A percentile compares a stretch with the other conserved stretches of the same genome.
phyloP scores from a whole-genome alignment of 2,888 invertebrate genomes.

The Dyspetes luteomarginatus region DNA sequence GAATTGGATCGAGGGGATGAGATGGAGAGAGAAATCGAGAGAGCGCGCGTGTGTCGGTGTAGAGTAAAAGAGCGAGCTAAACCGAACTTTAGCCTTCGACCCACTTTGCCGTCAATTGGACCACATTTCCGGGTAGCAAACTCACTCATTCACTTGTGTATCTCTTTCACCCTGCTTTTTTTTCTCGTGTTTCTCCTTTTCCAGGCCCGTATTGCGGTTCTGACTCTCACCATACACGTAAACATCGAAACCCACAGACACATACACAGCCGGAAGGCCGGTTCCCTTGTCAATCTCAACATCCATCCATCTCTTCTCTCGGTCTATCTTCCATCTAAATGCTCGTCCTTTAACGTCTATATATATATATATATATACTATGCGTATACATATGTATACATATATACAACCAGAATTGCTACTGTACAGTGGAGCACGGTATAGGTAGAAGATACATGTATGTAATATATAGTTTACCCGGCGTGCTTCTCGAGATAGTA shows the following conservation, averaged over 20 bases:
- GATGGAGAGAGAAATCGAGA: constrained; percentile 12
- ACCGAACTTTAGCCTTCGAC: constrained; percentile 50
- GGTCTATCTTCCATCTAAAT: constrained; percentile 40
- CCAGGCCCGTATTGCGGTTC: constrained; percentile 27
- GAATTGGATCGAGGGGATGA: constrained; percentile 5
- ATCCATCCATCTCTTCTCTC: constrained; percentile 36
- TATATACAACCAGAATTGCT: too few relatives aligned
- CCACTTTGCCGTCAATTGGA: constrained; percentile 46
- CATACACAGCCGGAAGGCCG: background rate
- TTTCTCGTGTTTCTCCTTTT: constrained; percentile 15
- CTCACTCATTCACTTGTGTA: constrained; percentile 28
- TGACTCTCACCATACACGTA: background rate
- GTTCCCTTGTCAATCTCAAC: constrained; percentile 44
- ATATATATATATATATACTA: background rate
- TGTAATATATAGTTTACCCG: constrained; percentile 40
- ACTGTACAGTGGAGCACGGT: too few relatives aligned
- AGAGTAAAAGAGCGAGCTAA: background rate
- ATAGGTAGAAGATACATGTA: constrained; percentile 32
- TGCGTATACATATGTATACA: constrained; percentile 5
- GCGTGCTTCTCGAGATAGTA: constrained; percentile 45
- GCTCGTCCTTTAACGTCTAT: constrained; percentile 23
- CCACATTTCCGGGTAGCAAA: constrained; percentile 43
- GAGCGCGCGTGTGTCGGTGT: too few relatives aligned
- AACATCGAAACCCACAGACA: background rate
- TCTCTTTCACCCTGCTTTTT: constrained; percentile 1